Base-by-base conservation (phyloP, 2,113 vertebrate species). In the Madoqua kirkii region DNA sequence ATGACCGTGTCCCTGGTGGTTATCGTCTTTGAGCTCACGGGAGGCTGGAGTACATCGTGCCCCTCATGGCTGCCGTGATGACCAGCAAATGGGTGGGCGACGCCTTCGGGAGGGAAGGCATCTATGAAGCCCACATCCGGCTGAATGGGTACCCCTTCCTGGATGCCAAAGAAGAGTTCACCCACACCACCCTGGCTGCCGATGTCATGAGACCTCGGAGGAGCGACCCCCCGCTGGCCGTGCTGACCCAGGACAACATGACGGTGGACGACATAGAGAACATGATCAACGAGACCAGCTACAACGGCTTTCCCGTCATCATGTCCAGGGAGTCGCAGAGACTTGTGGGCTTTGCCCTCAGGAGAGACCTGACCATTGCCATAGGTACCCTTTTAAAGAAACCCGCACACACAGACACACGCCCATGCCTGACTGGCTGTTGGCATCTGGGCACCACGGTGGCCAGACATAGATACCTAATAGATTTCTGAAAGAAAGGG, bases 41-140 rank as follows among this genome's bases (percentile, higher is more conserved):
- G 99, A 31, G 99, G 99, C 6, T 99, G 97, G 99, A 99, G 98
- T 99, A 99, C 98, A 99, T 99, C 93, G 99, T 99, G 78, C 99
- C 99, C 17, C 99, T 99, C 57, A 99, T 99, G 99, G 99, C 99
- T 8, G 99, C 99, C 13, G 99, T 99, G 95, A 99, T 99, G 99
- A 99, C 99, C 98, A 99, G 99, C 99, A 99, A 99, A 98, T 99
- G 99, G 99, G 99, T 99, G 97, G 99, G 99, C 45, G 99, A 99
- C 85, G 99, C 99, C 27, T 99, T 99, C 76, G 99, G 99, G 29
- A 99, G 99, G 27, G 99, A 99, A 99, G 99, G 99, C 64, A 99
- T 99, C 98, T 99, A 99, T 59, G 99, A 99, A 98, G 99, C 99
- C 0, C 99, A 99, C 98, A 99, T 99, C 98, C 99, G 99, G 23